Conservation (phyloP, 2,888 invertebrate genomes). For the Cyclophora punctaria region DNA sequence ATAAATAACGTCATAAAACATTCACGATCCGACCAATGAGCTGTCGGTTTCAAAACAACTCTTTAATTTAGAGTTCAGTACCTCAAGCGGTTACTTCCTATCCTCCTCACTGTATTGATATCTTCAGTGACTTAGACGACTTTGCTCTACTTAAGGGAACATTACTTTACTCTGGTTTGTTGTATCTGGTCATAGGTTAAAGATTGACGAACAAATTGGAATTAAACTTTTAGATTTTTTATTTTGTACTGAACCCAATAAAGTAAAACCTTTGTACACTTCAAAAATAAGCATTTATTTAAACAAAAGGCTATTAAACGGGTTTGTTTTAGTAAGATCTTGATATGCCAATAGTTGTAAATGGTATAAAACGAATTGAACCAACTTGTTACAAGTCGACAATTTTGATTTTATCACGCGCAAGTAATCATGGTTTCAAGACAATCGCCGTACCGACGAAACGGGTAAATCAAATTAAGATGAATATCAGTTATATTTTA, state of each 20-base stretch:
- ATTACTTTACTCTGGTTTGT: no score
- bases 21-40: conserved; percentile 20
- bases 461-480: neutral
- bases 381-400: conserved; percentile 1
- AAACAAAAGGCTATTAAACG: conserved; percentile 24
- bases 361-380: conserved; percentile 9
- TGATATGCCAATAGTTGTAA: conserved; percentile 22
- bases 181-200: no score
- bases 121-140: no score
- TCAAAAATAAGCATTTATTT: conserved; percentile 7
- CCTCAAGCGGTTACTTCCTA: no score
- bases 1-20: conserved; percentile 21
- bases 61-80: conserved; percentile 12
- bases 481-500: no score
- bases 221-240: no score
- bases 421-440: neutral
- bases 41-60: conserved; percentile 17
- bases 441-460: neutral
- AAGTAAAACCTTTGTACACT: neutral
- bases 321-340: conserved; percentile 25
- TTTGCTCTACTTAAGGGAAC: no score
- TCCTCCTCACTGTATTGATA: no score
- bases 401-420: conserved; percentile 4
- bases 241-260: conserved; percentile 10
- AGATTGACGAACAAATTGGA: no score